These are phyloP conservation scores for Stichodactyla helianthus DNA, from an alignment of 64 coral and sea anemone genomes.

Conservation along the genomic window DNA sequence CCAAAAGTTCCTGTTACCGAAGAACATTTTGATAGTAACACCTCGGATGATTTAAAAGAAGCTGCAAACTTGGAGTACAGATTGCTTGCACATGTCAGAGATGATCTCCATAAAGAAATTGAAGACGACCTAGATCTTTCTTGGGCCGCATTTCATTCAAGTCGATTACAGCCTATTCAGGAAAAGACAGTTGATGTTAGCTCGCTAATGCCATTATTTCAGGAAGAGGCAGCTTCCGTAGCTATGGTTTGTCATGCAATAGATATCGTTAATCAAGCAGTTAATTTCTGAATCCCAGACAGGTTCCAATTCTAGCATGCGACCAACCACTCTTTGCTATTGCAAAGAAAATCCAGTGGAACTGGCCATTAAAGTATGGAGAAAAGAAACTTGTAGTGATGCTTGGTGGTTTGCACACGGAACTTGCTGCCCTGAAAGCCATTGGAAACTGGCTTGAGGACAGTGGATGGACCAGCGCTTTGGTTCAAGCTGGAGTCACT, in stretches of 20 bases:
- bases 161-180: conserved; percentile 6
- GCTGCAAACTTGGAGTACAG: conserved; percentile 21
- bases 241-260: conserved; percentile 35
- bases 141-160: conserved; percentile 41
- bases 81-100: conserved; percentile 11
- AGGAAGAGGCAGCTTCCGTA: conserved; percentile 26
- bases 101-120: conserved; percentile 18
- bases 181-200: conserved; percentile 11
- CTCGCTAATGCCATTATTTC: conserved; percentile 43
- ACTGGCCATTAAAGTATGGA: conserved; percentile 16
- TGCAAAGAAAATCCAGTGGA: conserved; percentile 43
- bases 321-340: conserved; percentile 42
- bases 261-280: conserved; percentile 14
- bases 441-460: conserved; percentile 33
- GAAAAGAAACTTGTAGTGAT: conserved; percentile 9
- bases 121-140: conserved; percentile 7
- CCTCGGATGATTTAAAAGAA: background rate
- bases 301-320: conserved; percentile 17
- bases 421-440: conserved; percentile 44
- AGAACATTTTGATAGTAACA: background rate
- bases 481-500: conserved; percentile 16
- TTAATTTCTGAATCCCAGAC: conserved; percentile 22
- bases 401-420: conserved; percentile 39
- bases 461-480: conserved; percentile 13
- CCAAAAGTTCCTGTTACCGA: background rate